Conservation (phyloP, 2,113 vertebrate species). For the Halcyon malimbica region DNA sequence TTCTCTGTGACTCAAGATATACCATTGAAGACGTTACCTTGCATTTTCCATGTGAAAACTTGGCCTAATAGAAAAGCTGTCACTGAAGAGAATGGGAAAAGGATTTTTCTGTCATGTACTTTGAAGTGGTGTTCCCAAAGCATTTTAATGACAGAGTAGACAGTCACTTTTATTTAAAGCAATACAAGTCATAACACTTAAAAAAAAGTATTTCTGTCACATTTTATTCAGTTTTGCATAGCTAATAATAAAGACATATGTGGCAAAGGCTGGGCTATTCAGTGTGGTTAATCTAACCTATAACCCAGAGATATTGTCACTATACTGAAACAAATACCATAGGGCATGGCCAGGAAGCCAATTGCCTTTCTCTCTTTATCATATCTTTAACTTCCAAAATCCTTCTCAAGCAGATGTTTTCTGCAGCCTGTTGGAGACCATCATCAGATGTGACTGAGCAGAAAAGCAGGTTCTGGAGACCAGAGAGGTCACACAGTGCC, state of each 20-base stretch:
- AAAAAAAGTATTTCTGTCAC: not conserved
- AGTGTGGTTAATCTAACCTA: not conserved
- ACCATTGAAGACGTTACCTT: not conserved
- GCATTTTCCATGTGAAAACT: not conserved
- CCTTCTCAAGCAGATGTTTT: not conserved
- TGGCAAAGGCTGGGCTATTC: not conserved
- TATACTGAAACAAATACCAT: not conserved
- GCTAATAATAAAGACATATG: not conserved
- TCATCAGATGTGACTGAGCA: not conserved
- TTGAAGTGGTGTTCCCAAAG: not conserved
- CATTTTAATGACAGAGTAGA: not conserved
- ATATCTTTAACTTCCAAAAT: not conserved
- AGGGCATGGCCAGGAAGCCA: not conserved
- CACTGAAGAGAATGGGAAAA: not conserved
- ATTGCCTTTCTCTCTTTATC: not conserved
- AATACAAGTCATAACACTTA: not conserved
- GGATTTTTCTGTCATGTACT: not conserved
- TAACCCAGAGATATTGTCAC: not conserved
- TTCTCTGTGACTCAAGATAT: not conserved
- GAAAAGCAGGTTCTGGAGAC: not conserved
- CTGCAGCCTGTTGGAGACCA: accelerated
- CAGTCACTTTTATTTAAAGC: not conserved
- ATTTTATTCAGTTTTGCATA: not conserved
- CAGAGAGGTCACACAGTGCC: not conserved
- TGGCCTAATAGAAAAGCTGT: not conserved